Evolutionary conservation across 2,888 invertebrate species (phyloP), one percentile per base, ranked within the genome.

Genomic region (Drosophila putrida): DNA sequence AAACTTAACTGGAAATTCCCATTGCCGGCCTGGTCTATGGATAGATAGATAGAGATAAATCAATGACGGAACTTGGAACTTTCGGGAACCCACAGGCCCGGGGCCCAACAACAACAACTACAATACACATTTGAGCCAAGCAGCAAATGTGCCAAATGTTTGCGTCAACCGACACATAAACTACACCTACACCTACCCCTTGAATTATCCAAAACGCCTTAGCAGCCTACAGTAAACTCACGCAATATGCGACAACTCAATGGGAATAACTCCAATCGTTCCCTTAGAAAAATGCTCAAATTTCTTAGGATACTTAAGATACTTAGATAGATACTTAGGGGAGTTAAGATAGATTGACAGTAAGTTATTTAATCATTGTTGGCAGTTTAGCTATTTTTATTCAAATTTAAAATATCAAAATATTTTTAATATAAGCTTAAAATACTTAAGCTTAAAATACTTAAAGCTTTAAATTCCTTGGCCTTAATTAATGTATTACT

Each of bases 21-120:
- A 46, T 50, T 47, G 28, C 33, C 27, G 8, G 8, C 11, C 27
- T 35, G 58, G 54, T 39, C 25, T 10, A 41, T 43, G 39, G 20
- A n/a, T n/a, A n/a, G n/a, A n/a, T n/a, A n/a, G 43, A 64, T 69
- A 54, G 51, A 76, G 55, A 76, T 76, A 77, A 77, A 70, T 76
- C 76, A 76, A 74, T 73, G 76, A 41, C 53, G 57, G 20, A 66
- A 70, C 70, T 63, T 44, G 69, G 63, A 57, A 66, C 47, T 43
- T 64, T 54, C 43, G 46, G 35, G 35, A 41, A 13, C 60, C 53
- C 47, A 43, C 13, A 51, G 47, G 38, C 38, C 27, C 38, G 41
- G 47, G 47, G 38, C 38, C 27, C 38, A 46, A 38, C 39, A 28
- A 10, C 20, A 25, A 41, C 41, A 41, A 9, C 9, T 1, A 28